Conservation (phyloP, 2,113 vertebrate species). For the Pyxicephalus adspersus region DNA sequence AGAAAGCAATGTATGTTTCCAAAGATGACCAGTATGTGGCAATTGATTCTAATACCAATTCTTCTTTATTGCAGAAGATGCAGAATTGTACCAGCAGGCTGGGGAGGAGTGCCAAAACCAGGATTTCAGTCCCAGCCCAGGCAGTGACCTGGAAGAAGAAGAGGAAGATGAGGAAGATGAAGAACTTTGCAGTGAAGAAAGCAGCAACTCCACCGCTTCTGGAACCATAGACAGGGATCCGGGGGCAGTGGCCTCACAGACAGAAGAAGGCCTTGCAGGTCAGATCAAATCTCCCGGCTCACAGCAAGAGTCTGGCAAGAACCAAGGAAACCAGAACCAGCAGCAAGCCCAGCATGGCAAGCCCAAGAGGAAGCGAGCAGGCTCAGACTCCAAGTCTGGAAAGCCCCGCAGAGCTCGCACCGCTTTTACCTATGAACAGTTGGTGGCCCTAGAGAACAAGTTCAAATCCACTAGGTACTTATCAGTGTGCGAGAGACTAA, state of each 20-base stretch:
- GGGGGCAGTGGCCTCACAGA: slow-evolving; percentile 61
- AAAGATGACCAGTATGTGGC: background rate
- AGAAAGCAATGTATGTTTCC: too few species aligned
- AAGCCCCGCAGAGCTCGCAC: slow-evolving; percentile 91
- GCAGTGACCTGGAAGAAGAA: slow-evolving; percentile 69
- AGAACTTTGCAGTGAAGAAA: slow-evolving; percentile 81
- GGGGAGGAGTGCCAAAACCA: slow-evolving; percentile 67
- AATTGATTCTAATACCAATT: background rate
- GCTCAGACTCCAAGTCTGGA: slow-evolving; percentile 91
- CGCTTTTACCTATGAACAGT: slow-evolving; percentile 94
- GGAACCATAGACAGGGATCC: slow-evolving; percentile 49
- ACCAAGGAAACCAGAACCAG: slow-evolving; percentile 44
- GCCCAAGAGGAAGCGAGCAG: slow-evolving; percentile 88
- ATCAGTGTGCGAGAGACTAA: slow-evolving; percentile 90
- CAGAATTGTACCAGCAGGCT: slow-evolving; percentile 72
- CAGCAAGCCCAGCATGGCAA: slow-evolving; percentile 65
- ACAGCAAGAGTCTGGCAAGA: slow-evolving; percentile 13
- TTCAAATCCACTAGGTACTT: slow-evolving; percentile 94
- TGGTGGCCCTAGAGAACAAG: slow-evolving; percentile 94
- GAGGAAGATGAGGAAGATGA: slow-evolving; percentile 66
- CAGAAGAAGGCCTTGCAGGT: background rate
- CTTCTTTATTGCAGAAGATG: slow-evolving; percentile 69
- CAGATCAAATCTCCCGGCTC: slow-evolving; percentile 1
- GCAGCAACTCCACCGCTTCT: slow-evolving; percentile 68
- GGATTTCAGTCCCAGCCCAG: slow-evolving; percentile 61